Evolutionary conservation across 2,888 invertebrate genomes (phyloP), one percentile per base, ranked within the genome.

Genomic region (Pseudococcus longispinus): DNA sequence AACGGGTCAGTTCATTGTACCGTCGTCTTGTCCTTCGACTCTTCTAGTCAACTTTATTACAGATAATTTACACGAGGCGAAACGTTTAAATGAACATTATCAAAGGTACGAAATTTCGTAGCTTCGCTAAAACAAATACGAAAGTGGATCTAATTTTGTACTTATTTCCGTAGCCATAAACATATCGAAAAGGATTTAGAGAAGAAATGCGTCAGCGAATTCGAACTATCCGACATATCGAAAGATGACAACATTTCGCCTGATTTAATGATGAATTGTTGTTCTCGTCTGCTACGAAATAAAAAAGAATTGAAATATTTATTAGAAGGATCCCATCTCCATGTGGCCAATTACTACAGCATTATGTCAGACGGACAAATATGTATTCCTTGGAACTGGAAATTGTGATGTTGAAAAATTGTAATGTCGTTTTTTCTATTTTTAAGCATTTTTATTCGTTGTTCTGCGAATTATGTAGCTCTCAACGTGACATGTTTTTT

Each of bases 301-400:
- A 92, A 92, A 89, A 89, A 90, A 32, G 89, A 91, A 77, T 90
- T 94, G 44, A 90, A 90, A 26, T 90, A 90, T 0, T 90, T 91
- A 88, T 91, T 96, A n/a, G 92, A 93, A 88, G 94, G 94, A 83
- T 92, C 95, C 83, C 93, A 94, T 89, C 91, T 98, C 3, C 94
- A 94, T 90, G 94, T 98, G 86, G 95, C 97, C 0, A 96, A 96
- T 90, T 98, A 97, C 91, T 98, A 97, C 90, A 96, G 97, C 0
- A 95, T 98, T 83, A 92, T 97, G 90, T 94, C 95, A 0, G 97
- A 98, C 91, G 98, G 98, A 0, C 95, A 96, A 87, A 93, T 97
- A 86, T 97, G 97, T 90, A 95, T 98, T 90, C 98, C 98, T 23
- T 98, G 97, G 97, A 95, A 98, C 91, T 98, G 95, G 93, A 93